Evolutionary conservation across 2,113 vertebrate genomes (phyloP), one percentile per base, ranked within the genome.

Genomic region (Australoheros scitulus): DNA sequence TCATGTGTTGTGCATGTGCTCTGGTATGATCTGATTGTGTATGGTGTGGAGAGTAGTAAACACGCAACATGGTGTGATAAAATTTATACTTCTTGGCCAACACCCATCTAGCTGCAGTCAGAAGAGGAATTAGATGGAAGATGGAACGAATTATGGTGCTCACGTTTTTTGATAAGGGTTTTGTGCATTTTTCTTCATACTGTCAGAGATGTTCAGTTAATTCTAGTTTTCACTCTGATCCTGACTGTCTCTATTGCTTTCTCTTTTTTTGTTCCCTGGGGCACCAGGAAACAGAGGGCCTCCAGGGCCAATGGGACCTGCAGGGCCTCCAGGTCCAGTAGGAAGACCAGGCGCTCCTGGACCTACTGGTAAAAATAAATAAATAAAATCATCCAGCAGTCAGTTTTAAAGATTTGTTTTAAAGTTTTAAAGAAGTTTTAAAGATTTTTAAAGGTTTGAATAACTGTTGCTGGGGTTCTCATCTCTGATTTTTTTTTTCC

Each of bases 331-430:
- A 68, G 95, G 95, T 61, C 57, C 79, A 52, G 47, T 34, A 18
- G 95, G 95, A 61, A 83, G 77, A 29, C 24, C 86, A 0, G 97
- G 97, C 2, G 91, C 96, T 84, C 95, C 93, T 2, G 97, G 97
- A 78, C 95, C 95, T 55, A 93, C 93, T 15, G 97, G 97, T 97
- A 92, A 95, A 84, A 38, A 38, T 38, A 38, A 38, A 38, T 38
- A 52, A 34, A 90, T 94, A 63, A 61, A 41, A 38, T 38, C 1
- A 29, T 6, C 13, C 18, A 72, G 18, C 11, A 52, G 3, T 24
- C 18, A 1, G 6, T 52, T 61, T 34, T 64, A 18, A 32, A 72
- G 11, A 61, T 58, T n/a, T n/a, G n/a, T n/a, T n/a, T n/a, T n/a
- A n/a, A n/a, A n/a, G n/a, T n/a, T n/a, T n/a, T n/a, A n/a, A n/a